phyloP scores from a whole-genome alignment of 2,113 vertebrate species.

The Ranitomeya variabilis region DNA sequence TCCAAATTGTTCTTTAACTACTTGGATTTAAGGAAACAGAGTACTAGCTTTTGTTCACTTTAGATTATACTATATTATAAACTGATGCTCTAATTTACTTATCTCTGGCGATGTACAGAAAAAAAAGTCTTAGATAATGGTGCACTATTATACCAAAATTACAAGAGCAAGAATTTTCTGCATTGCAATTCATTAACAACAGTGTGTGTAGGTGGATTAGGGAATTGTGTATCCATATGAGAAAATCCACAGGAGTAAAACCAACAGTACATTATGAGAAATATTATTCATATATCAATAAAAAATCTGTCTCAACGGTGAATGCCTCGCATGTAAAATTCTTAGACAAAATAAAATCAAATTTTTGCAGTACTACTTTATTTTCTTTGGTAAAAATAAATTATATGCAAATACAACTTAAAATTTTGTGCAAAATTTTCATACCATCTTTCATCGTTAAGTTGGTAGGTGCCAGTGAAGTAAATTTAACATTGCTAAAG shows the following conservation, averaged over 20 bases:
- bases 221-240: not conserved
- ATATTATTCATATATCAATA: not conserved
- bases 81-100: not conserved
- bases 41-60: not conserved
- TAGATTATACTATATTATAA: not conserved
- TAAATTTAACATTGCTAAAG: not conserved
- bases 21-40: not conserved
- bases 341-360: not conserved
- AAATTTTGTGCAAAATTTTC: not conserved
- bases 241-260: not conserved
- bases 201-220: not conserved
- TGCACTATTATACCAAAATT: not conserved
- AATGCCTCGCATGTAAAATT: not conserved
- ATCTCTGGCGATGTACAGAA: not conserved
- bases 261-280: not conserved
- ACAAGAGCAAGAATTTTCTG: not conserved
- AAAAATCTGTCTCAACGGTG: not conserved
- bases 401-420: not conserved
- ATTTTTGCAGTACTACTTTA: not conserved
- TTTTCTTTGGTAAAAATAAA: too few species aligned
- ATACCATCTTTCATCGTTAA: not conserved
- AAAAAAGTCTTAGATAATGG: not conserved
- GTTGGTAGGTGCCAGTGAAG: not conserved
- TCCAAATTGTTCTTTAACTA: not conserved
- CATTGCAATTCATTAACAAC: not conserved